Evolutionary conservation across 2,113 vertebrate species (phyloP).

Genomic region (Grus americana): DNA sequence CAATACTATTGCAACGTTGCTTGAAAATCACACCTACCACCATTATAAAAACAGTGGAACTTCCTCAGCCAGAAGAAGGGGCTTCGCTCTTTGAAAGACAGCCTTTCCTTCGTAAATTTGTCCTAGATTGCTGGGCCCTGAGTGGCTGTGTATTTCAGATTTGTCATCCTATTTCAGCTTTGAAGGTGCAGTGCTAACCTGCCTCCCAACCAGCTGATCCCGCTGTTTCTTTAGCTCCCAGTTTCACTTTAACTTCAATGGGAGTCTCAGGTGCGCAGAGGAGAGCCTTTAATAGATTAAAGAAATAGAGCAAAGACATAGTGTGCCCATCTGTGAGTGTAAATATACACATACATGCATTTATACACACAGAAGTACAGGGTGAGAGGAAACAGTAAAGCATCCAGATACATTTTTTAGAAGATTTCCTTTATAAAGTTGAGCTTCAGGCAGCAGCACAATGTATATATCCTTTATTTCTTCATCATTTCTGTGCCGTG

Average conservation of each 20-base stretch:
- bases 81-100: background rate
- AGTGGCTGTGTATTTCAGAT: background rate
- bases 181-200: background rate
- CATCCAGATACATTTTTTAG: too few relatives aligned
- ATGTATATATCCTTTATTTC: background rate
- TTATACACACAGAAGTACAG: background rate
- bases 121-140: background rate
- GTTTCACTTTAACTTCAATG: background rate
- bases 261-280: background rate
- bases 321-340: fast-evolving
- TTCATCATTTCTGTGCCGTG: slow-evolving; percentile 28
- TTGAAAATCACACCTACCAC: background rate
- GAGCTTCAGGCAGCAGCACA: background rate
- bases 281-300: background rate
- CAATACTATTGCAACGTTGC: fast-evolving
- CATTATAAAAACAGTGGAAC: background rate
- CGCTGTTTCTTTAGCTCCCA: background rate
- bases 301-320: background rate
- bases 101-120: background rate
- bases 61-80: background rate
- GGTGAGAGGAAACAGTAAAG: background rate
- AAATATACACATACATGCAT: background rate
- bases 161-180: background rate
- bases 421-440: background rate
- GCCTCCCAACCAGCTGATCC: background rate